A percentile compares a stretch with the other conserved stretches of the same genome.
Conservation (phyloP, 2,888 invertebrate species). For the Blastobasis adustella region DNA sequence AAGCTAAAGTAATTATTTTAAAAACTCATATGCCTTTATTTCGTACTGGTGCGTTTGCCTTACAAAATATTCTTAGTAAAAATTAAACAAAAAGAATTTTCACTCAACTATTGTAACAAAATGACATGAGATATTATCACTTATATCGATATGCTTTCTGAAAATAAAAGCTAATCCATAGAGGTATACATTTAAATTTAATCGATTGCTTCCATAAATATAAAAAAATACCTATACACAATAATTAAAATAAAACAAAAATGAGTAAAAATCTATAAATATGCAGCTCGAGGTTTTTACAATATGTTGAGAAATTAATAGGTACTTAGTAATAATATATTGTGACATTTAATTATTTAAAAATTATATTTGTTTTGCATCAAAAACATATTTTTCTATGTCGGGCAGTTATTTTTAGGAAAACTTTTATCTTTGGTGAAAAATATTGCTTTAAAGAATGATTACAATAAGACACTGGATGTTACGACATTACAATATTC, state of each 20-base stretch:
- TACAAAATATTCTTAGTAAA: constrained; percentile 64
- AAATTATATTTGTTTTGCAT: not conserved
- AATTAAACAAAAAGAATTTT: constrained; percentile 49
- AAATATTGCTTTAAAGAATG: constrained; percentile 41
- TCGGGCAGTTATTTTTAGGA: not conserved
- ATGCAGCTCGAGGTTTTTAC: too few species aligned
- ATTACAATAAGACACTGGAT: not conserved
- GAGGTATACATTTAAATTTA: too few species aligned
- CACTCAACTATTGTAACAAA: constrained; percentile 44
- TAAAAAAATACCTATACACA: too few species aligned
- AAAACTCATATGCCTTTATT: constrained; percentile 74
- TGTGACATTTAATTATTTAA: not conserved
- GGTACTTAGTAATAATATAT: too few species aligned
- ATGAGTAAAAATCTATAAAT: too few species aligned
- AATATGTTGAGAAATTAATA: too few species aligned
- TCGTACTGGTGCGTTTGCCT: constrained; percentile 73
- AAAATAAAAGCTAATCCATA: constrained; percentile 34
- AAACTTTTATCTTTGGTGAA: constrained; percentile 45
- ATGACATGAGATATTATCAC: constrained; percentile 48
- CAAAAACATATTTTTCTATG: too few species aligned
- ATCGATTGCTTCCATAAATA: too few species aligned
- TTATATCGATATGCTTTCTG: constrained; percentile 58
- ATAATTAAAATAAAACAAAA: constrained; percentile 1
- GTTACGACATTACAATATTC: constrained; percentile 35
- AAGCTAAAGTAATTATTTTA: constrained; percentile 20